Evolutionary conservation across 2,113 vertebrate species (phyloP).

Genomic region (Leptobrachium ailaonicum): DNA sequence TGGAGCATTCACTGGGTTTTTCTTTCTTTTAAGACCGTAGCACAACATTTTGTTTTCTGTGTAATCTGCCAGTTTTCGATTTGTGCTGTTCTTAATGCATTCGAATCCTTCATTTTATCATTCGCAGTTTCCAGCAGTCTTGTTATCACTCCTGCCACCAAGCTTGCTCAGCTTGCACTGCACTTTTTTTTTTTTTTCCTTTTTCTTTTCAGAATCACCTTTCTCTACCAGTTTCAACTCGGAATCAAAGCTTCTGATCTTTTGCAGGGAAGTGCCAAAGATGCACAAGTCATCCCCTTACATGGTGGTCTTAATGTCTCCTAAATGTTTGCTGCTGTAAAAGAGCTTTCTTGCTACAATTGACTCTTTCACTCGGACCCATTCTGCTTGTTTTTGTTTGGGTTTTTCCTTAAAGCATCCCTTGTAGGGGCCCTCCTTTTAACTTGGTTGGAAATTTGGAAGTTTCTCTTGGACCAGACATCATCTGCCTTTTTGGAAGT

Average conservation of each 20-base stretch:
- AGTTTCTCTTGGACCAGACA: conserved; percentile 70
- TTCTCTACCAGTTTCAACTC: conserved; percentile 20
- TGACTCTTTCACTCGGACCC: conserved; percentile 60
- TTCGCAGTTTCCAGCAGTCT: not conserved
- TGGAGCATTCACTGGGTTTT: no score
- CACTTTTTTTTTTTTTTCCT: not conserved
- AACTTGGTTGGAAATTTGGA: conserved; percentile 67
- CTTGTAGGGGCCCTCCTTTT: conserved; percentile 70
- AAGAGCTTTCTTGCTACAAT: conserved; percentile 59
- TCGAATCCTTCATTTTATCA: not conserved
- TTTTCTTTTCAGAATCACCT: not conserved
- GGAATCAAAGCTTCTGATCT: conserved; percentile 40
- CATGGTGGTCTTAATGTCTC: conserved; percentile 58
- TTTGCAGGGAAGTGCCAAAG: conserved; percentile 36
- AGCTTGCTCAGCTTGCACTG: conserved; percentile 19
- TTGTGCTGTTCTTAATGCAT: no score
- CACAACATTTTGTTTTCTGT: no score
- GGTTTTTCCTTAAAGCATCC: conserved; percentile 63
- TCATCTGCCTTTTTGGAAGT: conserved; percentile 65
- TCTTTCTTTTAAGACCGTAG: no score
- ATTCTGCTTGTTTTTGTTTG: conserved; percentile 56
- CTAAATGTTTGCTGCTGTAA: conserved; percentile 54
- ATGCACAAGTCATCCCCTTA: conserved; percentile 62
- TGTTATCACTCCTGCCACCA: conserved; percentile 24
- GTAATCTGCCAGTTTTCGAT: no score